Evolutionary conservation across 2,113 vertebrate species (phyloP), one percentile per base, ranked within the genome.

Genomic region (Atherinomorus stipes): DNA sequence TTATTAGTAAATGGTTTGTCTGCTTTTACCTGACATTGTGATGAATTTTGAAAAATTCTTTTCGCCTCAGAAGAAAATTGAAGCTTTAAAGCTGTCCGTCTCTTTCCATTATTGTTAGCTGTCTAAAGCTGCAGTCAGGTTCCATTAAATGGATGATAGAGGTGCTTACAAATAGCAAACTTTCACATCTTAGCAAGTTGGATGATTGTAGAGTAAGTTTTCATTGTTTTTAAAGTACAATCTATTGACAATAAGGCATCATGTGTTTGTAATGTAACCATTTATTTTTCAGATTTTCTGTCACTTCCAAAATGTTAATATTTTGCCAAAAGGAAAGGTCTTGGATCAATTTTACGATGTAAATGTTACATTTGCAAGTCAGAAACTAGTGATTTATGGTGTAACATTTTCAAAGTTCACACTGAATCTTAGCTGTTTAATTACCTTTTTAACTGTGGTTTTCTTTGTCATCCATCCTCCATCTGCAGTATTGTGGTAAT

Each of bases 281-380:
- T 34, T 34, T 34, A 4, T 34, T 34, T 34, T 34, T 34, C 8
- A 34, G 31, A 34, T 34, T 64, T 50, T 12, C n/a, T 49, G 28
- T 49, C 28, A 31, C 31, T 16, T 13, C 22, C 13, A 26, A 22
- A 49, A 31, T 50, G 42, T 65, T 52, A 64, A 34, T 64, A n/a
- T 0, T 0, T 19, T 64, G 45, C 37, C 19, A 45, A 45, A 7
- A 42, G 11, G 13, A 11, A 42, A 64, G 37, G 15, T 19, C 62
- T 31, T 31, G 28, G 28, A 31, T 31, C 28, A 31, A 4, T 31
- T 31, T 31, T 31, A 31, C 7, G 28, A 31, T 7, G 3, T 31
- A 31, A 31, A 51, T 38, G 28, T 50, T 66, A 23, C 79, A 62
- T 61, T 76, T 61, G 26, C 53, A 59, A 47, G 31, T 47, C 47